These are phyloP conservation scores for Sanderia malayensis DNA, from an alignment of 30 jellyfish, hydroid and myxozoan genomes.

Conservation along the genomic window DNA sequence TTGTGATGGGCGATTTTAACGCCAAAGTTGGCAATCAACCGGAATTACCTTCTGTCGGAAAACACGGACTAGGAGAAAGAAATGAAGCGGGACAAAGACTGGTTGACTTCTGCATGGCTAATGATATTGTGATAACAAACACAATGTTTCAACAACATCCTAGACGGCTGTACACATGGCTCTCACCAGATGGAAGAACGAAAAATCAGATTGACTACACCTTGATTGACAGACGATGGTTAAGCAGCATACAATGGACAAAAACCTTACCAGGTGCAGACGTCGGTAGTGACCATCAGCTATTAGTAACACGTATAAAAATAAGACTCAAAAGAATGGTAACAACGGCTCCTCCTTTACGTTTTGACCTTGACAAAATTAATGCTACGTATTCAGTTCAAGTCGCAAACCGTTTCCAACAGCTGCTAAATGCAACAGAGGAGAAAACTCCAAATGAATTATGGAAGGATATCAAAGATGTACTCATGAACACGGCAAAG, in stretches of 20 bases:
- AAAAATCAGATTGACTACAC: not conserved
- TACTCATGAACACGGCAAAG: not conserved
- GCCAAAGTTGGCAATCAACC: conserved; percentile 11
- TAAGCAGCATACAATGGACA: not conserved
- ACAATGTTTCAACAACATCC: not conserved
- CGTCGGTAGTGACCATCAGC: not conserved
- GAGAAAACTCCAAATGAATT: not conserved
- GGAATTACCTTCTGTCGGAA: not conserved
- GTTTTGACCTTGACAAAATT: not conserved
- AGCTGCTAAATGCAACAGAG: not conserved
- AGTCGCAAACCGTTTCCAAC: not conserved
- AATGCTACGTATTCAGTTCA: not conserved
- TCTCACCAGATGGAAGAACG: not conserved
- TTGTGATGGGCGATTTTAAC: conserved; percentile 11
- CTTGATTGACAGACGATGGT: not conserved
- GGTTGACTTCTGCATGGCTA: not conserved
- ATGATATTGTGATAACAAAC: conserved; percentile 1
- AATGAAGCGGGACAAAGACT: conserved; percentile 1
- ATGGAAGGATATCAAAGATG: not conserved
- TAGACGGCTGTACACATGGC: not conserved
- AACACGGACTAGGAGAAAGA: not conserved
- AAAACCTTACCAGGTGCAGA: conserved; percentile 1
- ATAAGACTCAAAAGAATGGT: not conserved
- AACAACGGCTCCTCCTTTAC: not conserved
- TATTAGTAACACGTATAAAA: not conserved